Base-by-base conservation (phyloP, 2,888 invertebrate genomes). In the Lordiphosa fenestrarum region DNA sequence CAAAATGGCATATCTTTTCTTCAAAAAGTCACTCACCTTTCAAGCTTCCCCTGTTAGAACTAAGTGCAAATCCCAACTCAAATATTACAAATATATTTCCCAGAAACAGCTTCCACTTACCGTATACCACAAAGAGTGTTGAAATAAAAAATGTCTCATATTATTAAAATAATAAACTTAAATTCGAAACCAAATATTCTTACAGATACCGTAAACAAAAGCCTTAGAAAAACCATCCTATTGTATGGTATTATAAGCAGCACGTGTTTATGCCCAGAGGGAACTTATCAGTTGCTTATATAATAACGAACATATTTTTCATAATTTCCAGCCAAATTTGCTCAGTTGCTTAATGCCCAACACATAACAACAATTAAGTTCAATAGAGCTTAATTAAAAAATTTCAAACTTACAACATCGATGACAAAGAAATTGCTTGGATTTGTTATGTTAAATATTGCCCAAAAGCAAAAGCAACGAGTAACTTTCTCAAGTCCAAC, bases 381-480 rank as follows among this genome's bases (percentile, higher is more conserved):
- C 10, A 42, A 12, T 25, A 23, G 12, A 40, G 60, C 41, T 66
- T 67, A 60, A 63, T 51, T 42, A 50, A 67, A 42, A 48, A 48
- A 35, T 33, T 51, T 40, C 7, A 41, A 42, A 42, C 37, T 37
- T 51, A 47, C 10, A 41, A 57, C 42, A 49, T 42, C 21, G 47
- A 12, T 66, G 58, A 66, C 61, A 61, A 64, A 64, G 42, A 49
- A 38, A 30, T 44, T 42, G 25, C 36, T 38, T 15, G 59, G 47
- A 37, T 33, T 25, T 47, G 50, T 58, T 63, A 67, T 63, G 63
- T 51, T 67, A 67, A 60, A 65, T 35, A 61, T 61, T 65, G 56
- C 55, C 55, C 33, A 65, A 61, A 62, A 36, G 10, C 33, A 40
- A 46, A 42, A 52, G 40, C 46, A 40, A 40, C 33, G 47, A 42